A percentile compares a stretch with the other conserved stretches of the same genome.
These are phyloP conservation scores for Daphoenositta chrysoptera DNA, from an alignment of 2,113 vertebrate species.

Conservation along the genomic window DNA sequence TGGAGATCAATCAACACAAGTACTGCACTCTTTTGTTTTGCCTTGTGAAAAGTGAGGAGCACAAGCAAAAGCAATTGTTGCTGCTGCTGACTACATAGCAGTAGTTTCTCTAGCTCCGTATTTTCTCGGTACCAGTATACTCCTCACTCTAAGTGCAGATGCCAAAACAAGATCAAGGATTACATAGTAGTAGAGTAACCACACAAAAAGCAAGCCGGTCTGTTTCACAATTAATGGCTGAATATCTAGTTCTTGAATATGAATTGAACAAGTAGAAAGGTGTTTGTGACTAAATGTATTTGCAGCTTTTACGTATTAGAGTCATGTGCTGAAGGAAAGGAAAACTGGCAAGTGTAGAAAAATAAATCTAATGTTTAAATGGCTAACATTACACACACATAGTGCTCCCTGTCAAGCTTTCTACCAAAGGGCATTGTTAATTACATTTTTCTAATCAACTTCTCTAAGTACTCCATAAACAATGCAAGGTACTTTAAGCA, in stretches of 20 bases:
- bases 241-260: background rate
- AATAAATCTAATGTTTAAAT: background rate
- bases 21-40: background rate
- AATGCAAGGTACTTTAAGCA: background rate
- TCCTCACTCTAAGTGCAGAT: accelerated
- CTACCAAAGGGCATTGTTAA: background rate
- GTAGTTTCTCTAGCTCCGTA: accelerated
- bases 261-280: background rate
- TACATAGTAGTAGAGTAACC: background rate
- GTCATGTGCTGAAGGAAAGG: background rate
- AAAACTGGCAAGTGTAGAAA: background rate
- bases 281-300: background rate
- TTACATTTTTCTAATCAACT: background rate
- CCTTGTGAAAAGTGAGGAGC: background rate
- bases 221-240: background rate
- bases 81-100: background rate
- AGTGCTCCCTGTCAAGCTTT: background rate
- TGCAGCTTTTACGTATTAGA: background rate
- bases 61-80: background rate
- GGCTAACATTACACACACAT: background rate
- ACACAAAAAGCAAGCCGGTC: background rate
- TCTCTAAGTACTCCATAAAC: background rate
- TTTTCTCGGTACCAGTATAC: background rate
- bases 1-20: background rate
- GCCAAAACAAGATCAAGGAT: background rate